A percentile compares a stretch with the other conserved stretches of the same genome.
These are phyloP conservation scores for Plotosus lineatus DNA, from an alignment of 2,113 vertebrate genomes.

Conservation along the genomic window DNA sequence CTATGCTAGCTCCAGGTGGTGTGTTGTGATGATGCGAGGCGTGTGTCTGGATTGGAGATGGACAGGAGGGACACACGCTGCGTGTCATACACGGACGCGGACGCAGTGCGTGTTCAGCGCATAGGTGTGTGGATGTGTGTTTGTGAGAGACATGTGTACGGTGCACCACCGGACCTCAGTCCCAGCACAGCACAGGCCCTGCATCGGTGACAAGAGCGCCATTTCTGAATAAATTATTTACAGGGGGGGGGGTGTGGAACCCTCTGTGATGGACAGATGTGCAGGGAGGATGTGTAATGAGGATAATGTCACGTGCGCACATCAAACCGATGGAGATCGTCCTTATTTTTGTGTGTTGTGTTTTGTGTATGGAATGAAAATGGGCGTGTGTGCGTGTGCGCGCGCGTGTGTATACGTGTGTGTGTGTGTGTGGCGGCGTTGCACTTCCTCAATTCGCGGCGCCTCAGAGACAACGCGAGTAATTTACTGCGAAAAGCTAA, in stretches of 20 bases:
- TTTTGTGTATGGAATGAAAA: slow-evolving; percentile 38
- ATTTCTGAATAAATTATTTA: background rate
- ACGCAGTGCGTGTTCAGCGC: background rate
- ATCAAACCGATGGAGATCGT: background rate
- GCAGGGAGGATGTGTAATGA: background rate
- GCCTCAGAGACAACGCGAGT: slow-evolving; percentile 16
- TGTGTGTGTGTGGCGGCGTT: slow-evolving; percentile 1
- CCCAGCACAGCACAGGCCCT: background rate
- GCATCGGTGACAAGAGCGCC: background rate
- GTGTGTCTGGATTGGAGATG: background rate
- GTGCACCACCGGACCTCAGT: background rate
- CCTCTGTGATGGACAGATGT: too few species aligned
- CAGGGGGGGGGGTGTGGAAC: background rate
- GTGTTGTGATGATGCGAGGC: background rate
- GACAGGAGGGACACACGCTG: background rate
- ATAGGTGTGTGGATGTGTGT: background rate
- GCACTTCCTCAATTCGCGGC: slow-evolving; percentile 45
- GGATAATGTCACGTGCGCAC: background rate
- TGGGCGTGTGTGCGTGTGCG: slow-evolving; percentile 52
- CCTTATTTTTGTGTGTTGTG: slow-evolving; percentile 6
- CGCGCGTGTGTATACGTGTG: slow-evolving; percentile 9
- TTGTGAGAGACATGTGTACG: background rate
- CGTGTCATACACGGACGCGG: background rate
- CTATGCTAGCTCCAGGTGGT: background rate
- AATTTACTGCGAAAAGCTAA: background rate